Conservation (phyloP, 2,888 invertebrate genomes). For the Brenthis hecate region DNA sequence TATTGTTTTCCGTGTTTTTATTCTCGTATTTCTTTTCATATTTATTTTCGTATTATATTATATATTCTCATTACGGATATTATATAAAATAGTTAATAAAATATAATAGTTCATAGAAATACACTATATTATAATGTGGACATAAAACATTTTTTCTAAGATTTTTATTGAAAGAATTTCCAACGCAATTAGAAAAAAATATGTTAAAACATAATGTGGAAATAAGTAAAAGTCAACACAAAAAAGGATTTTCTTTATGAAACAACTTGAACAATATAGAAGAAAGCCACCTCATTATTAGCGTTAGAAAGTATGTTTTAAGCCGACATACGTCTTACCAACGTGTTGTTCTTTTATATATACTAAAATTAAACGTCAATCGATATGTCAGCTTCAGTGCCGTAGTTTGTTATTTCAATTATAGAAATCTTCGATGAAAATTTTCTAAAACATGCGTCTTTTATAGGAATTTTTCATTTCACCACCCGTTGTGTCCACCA, state of each 20-base stretch:
- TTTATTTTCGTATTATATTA: no score
- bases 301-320: slow-evolving; percentile 26
- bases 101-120: no score
- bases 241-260: neutral
- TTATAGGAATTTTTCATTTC: slow-evolving; percentile 55
- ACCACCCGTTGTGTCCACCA: slow-evolving; percentile 39
- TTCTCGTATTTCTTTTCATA: no score
- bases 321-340: slow-evolving; percentile 47
- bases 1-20: no score
- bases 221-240: neutral
- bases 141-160: neutral
- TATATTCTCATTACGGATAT: no score
- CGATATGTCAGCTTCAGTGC: slow-evolving; percentile 64
- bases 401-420: slow-evolving; percentile 75
- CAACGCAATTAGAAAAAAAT: no score
- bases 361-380: slow-evolving; percentile 79
- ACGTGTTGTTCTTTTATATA: slow-evolving; percentile 57
- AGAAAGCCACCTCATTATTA: slow-evolving; percentile 29
- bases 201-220: no score
- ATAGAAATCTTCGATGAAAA: slow-evolving; percentile 62
- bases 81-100: no score
- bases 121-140: neutral
- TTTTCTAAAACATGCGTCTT: slow-evolving; percentile 63
- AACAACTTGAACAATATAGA: neutral
- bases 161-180: no score